These are phyloP conservation scores for Parnassius smintheus DNA, from an alignment of 2,888 invertebrate genomes.

Conservation along the genomic window DNA sequence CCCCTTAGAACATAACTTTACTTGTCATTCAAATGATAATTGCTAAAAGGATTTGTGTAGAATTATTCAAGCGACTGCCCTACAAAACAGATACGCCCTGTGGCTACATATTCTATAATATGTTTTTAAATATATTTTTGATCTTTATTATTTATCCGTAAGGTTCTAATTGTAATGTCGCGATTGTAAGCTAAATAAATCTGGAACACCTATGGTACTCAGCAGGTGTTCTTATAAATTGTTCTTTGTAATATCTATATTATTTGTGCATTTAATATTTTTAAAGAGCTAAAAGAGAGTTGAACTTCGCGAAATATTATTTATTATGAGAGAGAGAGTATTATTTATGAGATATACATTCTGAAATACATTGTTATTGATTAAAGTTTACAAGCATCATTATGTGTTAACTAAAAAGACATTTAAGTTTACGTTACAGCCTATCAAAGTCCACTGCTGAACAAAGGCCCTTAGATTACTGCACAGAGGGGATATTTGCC, in stretches of 20 bases:
- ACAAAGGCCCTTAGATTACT: too few species aligned
- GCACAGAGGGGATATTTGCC: too few species aligned
- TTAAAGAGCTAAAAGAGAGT: constrained; percentile 12
- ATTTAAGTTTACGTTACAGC: too few species aligned
- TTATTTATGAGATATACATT: too few species aligned
- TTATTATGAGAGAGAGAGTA: too few species aligned
- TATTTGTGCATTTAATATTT: constrained; percentile 49
- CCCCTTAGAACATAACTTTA: constrained; percentile 67
- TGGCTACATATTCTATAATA: constrained; percentile 56
- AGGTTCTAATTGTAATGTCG: constrained; percentile 33
- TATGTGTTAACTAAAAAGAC: too few species aligned
- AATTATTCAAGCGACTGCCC: constrained; percentile 74
- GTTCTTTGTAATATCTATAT: constrained; percentile 59
- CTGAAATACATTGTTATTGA: too few species aligned
- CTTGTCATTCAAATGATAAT: constrained; percentile 79
- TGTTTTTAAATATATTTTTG: constrained; percentile 22
- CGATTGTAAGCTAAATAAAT: constrained; percentile 36
- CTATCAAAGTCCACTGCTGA: too few species aligned
- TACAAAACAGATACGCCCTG: constrained; percentile 78
- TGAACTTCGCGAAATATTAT: not conserved
- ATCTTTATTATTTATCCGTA: constrained; percentile 31
- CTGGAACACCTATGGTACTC: constrained; percentile 71
- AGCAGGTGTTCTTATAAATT: constrained; percentile 67
- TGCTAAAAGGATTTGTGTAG: constrained; percentile 73
- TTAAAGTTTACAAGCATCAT: too few species aligned